A percentile compares a stretch with the other conserved stretches of the same genome.
phyloP scores from a whole-genome alignment of 2,888 invertebrate genomes.

The Acanthosepion pharaonis region DNA sequence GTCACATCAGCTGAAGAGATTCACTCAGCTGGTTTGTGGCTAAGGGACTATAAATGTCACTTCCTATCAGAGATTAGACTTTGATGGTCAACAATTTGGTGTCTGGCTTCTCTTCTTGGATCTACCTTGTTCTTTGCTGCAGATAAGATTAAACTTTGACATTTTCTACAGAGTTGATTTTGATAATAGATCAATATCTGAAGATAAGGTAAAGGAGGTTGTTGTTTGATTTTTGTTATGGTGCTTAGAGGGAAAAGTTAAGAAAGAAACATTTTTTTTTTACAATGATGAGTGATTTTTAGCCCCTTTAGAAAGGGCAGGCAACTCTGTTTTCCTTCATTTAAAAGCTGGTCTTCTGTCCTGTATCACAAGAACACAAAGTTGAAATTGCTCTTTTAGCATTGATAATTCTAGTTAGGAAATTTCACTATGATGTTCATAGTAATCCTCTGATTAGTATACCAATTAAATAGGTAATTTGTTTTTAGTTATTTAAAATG shows the following conservation, averaged over 20 bases:
- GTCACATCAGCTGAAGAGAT: background rate
- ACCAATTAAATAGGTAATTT: no score
- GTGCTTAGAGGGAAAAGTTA: background rate
- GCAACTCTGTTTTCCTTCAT: no score
- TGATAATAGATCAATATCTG: background rate
- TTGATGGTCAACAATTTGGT: background rate
- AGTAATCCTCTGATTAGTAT: no score
- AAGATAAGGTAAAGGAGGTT: background rate
- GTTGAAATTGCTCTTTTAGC: no score
- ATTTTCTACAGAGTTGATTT: background rate
- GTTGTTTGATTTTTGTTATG: background rate
- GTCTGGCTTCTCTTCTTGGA: background rate
- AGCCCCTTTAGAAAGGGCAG: no score
- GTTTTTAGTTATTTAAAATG: no score
- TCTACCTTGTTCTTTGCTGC: background rate
- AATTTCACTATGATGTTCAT: no score
- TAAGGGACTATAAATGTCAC: background rate
- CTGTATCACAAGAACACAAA: no score
- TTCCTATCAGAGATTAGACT: constrained; percentile 2
- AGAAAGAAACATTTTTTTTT: no score
- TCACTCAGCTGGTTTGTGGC: background rate
- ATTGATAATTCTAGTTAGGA: no score
- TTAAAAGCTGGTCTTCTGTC: no score
- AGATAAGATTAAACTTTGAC: background rate
- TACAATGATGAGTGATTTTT: no score